These are phyloP conservation scores for Sinotaia quadrata DNA, from an alignment of 2,888 invertebrate genomes.

Conservation along the genomic window DNA sequence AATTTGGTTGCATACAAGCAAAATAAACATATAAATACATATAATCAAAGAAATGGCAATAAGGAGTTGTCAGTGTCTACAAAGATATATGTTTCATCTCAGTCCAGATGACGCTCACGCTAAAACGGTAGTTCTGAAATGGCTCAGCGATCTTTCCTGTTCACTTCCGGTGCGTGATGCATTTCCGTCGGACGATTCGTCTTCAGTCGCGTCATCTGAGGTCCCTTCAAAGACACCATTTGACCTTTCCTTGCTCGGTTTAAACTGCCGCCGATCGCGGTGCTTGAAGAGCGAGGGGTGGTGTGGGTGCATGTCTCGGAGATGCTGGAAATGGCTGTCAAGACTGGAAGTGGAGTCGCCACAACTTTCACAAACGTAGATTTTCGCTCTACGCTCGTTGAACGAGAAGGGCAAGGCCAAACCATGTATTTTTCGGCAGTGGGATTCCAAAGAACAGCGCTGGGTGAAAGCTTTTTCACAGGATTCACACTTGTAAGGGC, in stretches of 20 bases:
- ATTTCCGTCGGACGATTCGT: too few species aligned
- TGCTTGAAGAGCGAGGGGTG: conserved; percentile 95
- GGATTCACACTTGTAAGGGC: conserved; percentile 98
- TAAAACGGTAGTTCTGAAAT: too few species aligned
- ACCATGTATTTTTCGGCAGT: conserved; percentile 97
- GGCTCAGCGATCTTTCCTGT: too few species aligned
- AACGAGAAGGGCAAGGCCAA: conserved; percentile 97
- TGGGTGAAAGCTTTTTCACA: conserved; percentile 99
- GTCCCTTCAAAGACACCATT: too few species aligned
- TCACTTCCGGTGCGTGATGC: too few species aligned
- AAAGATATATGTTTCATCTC: too few species aligned
- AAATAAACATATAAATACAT: too few species aligned
- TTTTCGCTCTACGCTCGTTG: conserved; percentile 97
- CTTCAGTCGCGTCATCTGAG: too few species aligned
- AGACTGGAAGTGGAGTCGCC: conserved; percentile 97
- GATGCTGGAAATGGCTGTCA: conserved; percentile 94
- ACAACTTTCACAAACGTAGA: conserved; percentile 99
- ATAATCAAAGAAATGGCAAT: too few species aligned
- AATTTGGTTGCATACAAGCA: too few species aligned
- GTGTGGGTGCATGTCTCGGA: conserved; percentile 78
- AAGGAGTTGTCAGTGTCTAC: too few species aligned
- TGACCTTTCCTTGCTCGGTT: conserved; percentile 42
- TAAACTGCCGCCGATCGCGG: conserved; percentile 96
- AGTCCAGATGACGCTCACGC: too few species aligned
- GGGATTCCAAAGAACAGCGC: conserved; percentile 97